Evolutionary conservation across 2,888 invertebrate species (phyloP).

Genomic region (Thecocarcelia acutangulata): DNA sequence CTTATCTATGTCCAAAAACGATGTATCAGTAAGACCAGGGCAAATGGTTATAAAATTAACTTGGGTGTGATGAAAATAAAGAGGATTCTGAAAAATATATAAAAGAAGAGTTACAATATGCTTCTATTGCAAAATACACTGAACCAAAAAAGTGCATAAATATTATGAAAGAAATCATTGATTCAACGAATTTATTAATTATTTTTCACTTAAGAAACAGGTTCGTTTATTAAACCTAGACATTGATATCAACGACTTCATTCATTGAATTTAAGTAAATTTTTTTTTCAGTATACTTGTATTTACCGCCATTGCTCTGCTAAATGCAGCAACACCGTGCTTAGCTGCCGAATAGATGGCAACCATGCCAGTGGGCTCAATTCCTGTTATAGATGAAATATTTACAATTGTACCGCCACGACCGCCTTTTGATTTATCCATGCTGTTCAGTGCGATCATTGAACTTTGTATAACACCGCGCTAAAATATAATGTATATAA

Average conservation of each 20-base stretch:
- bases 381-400: conserved; percentile 79
- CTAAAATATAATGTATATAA: conserved; percentile 72
- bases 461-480: conserved; percentile 81
- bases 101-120: too few species aligned
- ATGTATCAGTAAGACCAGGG: conserved; percentile 72
- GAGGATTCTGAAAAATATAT: conserved; percentile 61
- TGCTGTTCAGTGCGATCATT: conserved; percentile 78
- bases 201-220: too few species aligned
- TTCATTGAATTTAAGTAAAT: too few species aligned
- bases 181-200: too few species aligned
- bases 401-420: conserved; percentile 80
- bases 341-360: conserved; percentile 80
- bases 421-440: conserved; percentile 80
- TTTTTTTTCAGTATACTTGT: neutral
- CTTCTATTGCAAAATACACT: too few species aligned
- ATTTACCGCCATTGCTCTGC: conserved; percentile 77
- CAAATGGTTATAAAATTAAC: conserved; percentile 72
- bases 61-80: conserved; percentile 67
- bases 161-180: too few species aligned
- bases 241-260: too few species aligned
- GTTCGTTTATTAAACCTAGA: too few species aligned
- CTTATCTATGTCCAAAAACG: conserved; percentile 51
- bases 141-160: too few species aligned
- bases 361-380: conserved; percentile 72
- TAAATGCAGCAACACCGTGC: conserved; percentile 80